These are phyloP conservation scores for Cavia aperea DNA, from an alignment of 2,113 vertebrate species.

Conservation along the genomic window DNA sequence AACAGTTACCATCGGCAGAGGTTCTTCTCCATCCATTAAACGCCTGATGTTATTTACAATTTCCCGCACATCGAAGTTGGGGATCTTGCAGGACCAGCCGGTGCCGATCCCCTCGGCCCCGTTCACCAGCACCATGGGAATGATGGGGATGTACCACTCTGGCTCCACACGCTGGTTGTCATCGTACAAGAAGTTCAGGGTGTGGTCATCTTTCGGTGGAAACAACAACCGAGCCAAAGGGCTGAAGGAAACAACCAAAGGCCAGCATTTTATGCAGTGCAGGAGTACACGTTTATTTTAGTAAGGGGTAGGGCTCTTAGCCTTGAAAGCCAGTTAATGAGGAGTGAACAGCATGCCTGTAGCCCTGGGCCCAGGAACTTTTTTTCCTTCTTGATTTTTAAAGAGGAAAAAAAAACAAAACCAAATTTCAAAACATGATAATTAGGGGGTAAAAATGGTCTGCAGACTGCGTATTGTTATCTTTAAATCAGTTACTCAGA, in stretches of 20 bases:
- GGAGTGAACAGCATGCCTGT: not conserved
- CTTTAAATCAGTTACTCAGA: too few relatives aligned
- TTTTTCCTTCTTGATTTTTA: too few relatives aligned
- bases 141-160: constrained; percentile 97
- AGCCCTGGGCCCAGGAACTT: not conserved
- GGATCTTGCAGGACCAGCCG: constrained; percentile 95
- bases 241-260: constrained; percentile 71
- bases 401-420: too few relatives aligned
- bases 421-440: too few relatives aligned
- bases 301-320: not conserved
- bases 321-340: constrained; percentile 16
- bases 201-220: constrained; percentile 87
- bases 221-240: constrained; percentile 88
- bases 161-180: constrained; percentile 97
- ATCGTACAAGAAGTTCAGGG: constrained; percentile 91
- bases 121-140: constrained; percentile 92
- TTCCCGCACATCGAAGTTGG: constrained; percentile 90
- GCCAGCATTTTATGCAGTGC: constrained; percentile 43
- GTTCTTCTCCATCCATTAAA: constrained; percentile 89
- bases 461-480: too few relatives aligned
- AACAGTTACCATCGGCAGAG: constrained; percentile 87
- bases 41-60: constrained; percentile 89
- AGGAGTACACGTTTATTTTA: not conserved
- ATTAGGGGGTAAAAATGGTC: too few relatives aligned
- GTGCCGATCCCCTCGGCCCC: constrained; percentile 96